Percentiles rank a stretch among this genome's conserved stretches.
phyloP scores from a whole-genome alignment of 2,888 invertebrate species.

The Rosalia funebris region DNA sequence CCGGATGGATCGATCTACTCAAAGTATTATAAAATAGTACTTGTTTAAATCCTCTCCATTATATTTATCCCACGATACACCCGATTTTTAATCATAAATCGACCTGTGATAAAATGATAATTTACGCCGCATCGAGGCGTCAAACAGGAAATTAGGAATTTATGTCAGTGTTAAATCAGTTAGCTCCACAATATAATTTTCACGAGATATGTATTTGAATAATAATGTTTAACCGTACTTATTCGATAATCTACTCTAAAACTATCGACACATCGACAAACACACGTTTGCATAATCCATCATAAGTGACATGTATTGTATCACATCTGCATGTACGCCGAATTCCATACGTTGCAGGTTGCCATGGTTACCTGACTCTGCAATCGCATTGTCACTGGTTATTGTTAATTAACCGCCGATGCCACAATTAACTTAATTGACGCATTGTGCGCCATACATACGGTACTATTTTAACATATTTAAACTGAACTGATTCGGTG shows the following conservation, averaged over 20 bases:
- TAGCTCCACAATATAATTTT: neutral
- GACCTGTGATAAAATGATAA: neutral
- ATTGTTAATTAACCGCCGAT: conserved; percentile 46
- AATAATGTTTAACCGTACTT: conserved; percentile 5
- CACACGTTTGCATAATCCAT: conserved; percentile 31
- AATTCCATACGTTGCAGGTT: conserved; percentile 18
- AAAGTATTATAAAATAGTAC: too few relatives aligned
- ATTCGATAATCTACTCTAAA: neutral
- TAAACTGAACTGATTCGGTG: conserved; percentile 13
- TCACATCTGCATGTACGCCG: neutral
- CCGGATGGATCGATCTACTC: too few relatives aligned
- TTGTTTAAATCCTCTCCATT: too few relatives aligned
- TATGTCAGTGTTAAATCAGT: conserved; percentile 1
- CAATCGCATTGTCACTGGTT: conserved; percentile 41
- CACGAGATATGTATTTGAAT: conserved; percentile 1
- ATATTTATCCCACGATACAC: too few relatives aligned
- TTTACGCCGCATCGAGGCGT: neutral
- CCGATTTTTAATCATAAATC: neutral
- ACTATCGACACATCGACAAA: conserved; percentile 14
- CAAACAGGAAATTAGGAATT: conserved; percentile 2
- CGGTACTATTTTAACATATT: conserved; percentile 4
- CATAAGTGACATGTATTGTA: conserved; percentile 24
- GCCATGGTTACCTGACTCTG: conserved; percentile 32
- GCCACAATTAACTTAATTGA: conserved; percentile 44
- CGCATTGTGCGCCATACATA: conserved; percentile 27